Evolutionary conservation across 2,113 vertebrate genomes (phyloP).

Genomic region (Sciurus niger): DNA sequence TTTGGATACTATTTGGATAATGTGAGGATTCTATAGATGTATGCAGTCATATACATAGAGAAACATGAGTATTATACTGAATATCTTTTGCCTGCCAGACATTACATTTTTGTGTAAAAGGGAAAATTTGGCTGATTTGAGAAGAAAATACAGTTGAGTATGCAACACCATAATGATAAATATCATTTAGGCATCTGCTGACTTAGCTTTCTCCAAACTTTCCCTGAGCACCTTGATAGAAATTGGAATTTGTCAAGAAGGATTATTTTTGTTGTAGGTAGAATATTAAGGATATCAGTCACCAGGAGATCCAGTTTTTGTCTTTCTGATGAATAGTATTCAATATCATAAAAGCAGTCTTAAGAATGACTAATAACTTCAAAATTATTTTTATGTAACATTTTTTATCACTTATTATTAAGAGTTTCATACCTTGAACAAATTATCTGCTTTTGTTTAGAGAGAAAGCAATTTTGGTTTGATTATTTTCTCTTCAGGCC

Average conservation of each 20-base stretch:
- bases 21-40: neutral
- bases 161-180: constrained; percentile 64
- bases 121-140: constrained; percentile 56
- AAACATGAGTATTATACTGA: neutral
- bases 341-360: constrained; percentile 29
- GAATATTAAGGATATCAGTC: no score
- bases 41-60: neutral
- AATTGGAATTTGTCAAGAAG: no score
- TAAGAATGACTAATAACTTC: constrained; percentile 58
- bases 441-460: constrained; percentile 55
- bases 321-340: constrained; percentile 46
- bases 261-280: no score
- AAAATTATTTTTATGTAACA: constrained; percentile 67
- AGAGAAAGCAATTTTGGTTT: constrained; percentile 68
- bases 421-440: constrained; percentile 70
- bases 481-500: constrained; percentile 67
- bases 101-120: constrained; percentile 48
- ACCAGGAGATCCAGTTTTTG: constrained; percentile 58
- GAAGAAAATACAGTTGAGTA: constrained; percentile 63
- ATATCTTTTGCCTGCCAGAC: constrained; percentile 3
- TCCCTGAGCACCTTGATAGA: constrained; percentile 30
- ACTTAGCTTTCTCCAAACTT: constrained; percentile 69
- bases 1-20: no score
- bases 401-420: constrained; percentile 77
- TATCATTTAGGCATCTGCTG: constrained; percentile 75